These are phyloP conservation scores for Balaenoptera acutorostrata DNA, from an alignment of 2,113 vertebrate species.

Conservation along the genomic window DNA sequence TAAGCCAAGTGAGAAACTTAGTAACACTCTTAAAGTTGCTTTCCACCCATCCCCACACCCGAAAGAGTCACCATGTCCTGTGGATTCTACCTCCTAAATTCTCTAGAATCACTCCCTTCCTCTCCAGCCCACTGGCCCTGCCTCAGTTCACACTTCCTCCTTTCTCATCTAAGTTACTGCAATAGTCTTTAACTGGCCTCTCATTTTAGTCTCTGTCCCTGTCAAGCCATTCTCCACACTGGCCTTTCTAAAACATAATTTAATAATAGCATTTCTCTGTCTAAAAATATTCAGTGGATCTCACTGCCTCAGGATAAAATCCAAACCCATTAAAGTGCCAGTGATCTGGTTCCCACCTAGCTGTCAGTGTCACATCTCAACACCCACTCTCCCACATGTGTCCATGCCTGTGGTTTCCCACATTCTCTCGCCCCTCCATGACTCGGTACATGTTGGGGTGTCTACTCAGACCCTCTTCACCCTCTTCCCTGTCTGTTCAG, in stretches of 20 bases:
- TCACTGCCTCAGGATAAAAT: neutral
- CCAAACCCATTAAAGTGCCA: neutral
- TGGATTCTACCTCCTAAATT: neutral
- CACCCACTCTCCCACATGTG: neutral
- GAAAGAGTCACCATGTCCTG: neutral
- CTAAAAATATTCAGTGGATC: neutral
- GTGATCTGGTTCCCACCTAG: neutral
- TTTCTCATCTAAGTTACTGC: neutral
- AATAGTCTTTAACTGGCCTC: neutral
- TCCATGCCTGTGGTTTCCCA: neutral
- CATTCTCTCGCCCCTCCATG: accelerated
- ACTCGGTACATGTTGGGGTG: neutral
- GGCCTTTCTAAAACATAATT: neutral
- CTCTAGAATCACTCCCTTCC: neutral
- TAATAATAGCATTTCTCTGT: neutral
- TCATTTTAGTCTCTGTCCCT: neutral
- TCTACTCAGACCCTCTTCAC: neutral
- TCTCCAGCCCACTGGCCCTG: neutral
- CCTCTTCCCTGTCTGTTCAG: neutral
- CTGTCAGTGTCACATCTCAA: neutral
- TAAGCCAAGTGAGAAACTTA: neutral
- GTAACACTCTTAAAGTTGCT: neutral
- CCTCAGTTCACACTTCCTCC: neutral
- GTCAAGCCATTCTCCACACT: neutral
- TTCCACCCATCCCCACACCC: neutral